phyloP scores from a whole-genome alignment of 2,888 invertebrate genomes.

The Nebria brevicollis region DNA sequence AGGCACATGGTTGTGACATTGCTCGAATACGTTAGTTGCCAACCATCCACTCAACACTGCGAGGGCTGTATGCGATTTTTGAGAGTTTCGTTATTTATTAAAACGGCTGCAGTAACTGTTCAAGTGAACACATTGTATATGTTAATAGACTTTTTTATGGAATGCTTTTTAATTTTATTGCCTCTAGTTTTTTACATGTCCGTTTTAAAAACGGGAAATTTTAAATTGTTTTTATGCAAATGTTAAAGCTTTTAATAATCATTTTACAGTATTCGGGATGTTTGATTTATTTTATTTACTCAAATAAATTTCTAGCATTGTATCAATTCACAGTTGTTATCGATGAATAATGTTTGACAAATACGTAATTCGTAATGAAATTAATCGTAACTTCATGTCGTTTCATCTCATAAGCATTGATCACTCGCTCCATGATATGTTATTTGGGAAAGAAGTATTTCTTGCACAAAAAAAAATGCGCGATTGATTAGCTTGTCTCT shows the following conservation, averaged over 20 bases:
- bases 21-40: slow-evolving; percentile 29
- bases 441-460: slow-evolving; percentile 34
- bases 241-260: background rate
- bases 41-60: slow-evolving; percentile 9
- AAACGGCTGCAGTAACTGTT: slow-evolving; percentile 20
- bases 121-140: slow-evolving; percentile 10
- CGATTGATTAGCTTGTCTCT: slow-evolving; percentile 46
- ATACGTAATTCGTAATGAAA: slow-evolving; percentile 20
- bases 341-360: background rate
- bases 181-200: background rate
- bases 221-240: background rate
- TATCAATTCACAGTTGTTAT: background rate
- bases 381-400: slow-evolving; percentile 24
- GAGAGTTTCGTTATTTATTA: slow-evolving; percentile 35
- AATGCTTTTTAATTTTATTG: slow-evolving; percentile 7
- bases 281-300: too few relatives aligned
- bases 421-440: slow-evolving; percentile 29
- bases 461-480: slow-evolving; percentile 17
- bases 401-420: slow-evolving; percentile 39
- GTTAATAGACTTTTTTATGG: slow-evolving; percentile 6
- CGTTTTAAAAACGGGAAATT: background rate
- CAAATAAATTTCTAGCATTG: too few relatives aligned
- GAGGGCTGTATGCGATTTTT: slow-evolving; percentile 25
- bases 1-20: slow-evolving; percentile 27
- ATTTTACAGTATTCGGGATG: background rate